phyloP scores from a whole-genome alignment of 2,888 invertebrate species.

The Ochlodes sylvanus region DNA sequence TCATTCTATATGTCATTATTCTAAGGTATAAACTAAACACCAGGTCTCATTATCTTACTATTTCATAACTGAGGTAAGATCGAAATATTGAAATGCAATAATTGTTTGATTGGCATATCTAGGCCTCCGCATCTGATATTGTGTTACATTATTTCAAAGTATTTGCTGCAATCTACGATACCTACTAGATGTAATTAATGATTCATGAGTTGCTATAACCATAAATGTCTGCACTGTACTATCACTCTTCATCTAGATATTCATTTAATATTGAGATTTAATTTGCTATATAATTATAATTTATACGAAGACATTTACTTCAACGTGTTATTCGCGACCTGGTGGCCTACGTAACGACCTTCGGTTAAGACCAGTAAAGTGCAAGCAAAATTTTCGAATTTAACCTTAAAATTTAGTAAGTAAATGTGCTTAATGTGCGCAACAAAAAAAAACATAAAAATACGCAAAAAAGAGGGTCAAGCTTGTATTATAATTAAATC shows the following conservation, averaged over 20 bases:
- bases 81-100: slow-evolving; percentile 46
- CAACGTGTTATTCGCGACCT: too few relatives aligned
- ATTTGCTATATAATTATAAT: not conserved
- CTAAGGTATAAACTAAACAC: not conserved
- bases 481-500: not conserved
- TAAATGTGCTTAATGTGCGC: not conserved
- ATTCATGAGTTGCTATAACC: not conserved
- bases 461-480: slow-evolving; percentile 7
- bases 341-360: not conserved
- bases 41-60: not conserved
- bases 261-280: not conserved
- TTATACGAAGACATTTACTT: too few relatives aligned
- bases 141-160: slow-evolving; percentile 56
- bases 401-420: not conserved
- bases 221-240: not conserved
- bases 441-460: not conserved
- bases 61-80: slow-evolving; percentile 33
- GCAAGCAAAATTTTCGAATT: not conserved
- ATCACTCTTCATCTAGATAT: not conserved
- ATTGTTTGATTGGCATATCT: slow-evolving; percentile 60
- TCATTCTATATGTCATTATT: too few relatives aligned
- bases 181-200: slow-evolving; percentile 18
- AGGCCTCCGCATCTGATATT: slow-evolving; percentile 54
- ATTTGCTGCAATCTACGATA: slow-evolving; percentile 41
- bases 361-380: not conserved